Evolutionary conservation across 2,113 vertebrate genomes (phyloP), one percentile per base, ranked within the genome.

Genomic region (Brachionichthys hirsutus): DNA sequence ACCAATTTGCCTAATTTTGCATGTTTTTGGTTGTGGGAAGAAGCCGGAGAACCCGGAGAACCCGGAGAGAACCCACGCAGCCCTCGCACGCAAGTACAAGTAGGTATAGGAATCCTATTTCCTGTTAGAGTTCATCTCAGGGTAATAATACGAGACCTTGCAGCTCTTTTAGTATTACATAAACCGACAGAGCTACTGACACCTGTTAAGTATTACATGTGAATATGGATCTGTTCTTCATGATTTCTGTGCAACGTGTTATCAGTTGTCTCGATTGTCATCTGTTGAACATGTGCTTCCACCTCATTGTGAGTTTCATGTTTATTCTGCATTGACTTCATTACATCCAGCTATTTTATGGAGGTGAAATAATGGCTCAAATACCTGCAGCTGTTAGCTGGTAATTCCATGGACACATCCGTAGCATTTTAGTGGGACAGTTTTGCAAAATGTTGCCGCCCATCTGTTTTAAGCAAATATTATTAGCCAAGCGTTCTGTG

Each of bases 71-170:
- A n/a, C n/a, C n/a, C n/a, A n/a, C n/a, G n/a, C n/a, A n/a, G n/a
- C n/a, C n/a, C n/a, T n/a, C n/a, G n/a, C 66, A 64, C 46, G 24
- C 51, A 49, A 61, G 20, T 10, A 8, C 53, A 56, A 24, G 54
- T 12, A 72, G 57, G 54, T 52, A n/a, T n/a, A 54, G 43, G 30
- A 50, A 50, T 45, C 22, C 15, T 43, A 43, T 73, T 56, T 38
- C 42, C 30, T 44, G 57, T 77, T 48, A 68, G 51, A 22, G 61
- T 49, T 22, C 64, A 77, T 70, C 77, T 67, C n/a, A 63, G 46
- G n/a, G 17, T 35, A 46, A 75, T 40, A 46, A 60, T 2, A 12
- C 1, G 20, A 41, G 30, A 49, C 45, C 1, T 6, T 42, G 34
- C 35, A 47, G 47, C 49, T 58, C 47, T 57, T 62, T 36, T 8